Evolutionary conservation across 2,113 vertebrate genomes (phyloP).

Genomic region (Agapornis roseicollis): DNA sequence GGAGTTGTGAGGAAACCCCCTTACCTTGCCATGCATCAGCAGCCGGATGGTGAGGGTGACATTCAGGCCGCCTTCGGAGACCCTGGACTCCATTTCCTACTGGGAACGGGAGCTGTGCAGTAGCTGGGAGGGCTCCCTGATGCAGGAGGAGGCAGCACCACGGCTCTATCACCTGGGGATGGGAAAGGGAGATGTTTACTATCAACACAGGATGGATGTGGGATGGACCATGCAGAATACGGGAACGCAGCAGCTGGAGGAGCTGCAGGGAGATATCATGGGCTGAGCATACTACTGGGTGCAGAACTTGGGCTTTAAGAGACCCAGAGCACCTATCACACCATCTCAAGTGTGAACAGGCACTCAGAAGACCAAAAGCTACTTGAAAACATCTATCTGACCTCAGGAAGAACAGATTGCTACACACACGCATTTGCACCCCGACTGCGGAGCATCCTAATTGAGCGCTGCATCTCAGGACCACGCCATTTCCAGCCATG

Average conservation of each 20-base stretch:
- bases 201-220: not conserved
- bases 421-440: not conserved
- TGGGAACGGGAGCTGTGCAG: constrained; percentile 52
- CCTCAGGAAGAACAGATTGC: not conserved
- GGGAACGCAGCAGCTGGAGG: not conserved
- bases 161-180: constrained; percentile 77
- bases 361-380: not conserved
- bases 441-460: not conserved
- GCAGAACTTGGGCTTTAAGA: not conserved
- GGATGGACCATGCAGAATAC: not conserved
- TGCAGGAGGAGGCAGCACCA: constrained; percentile 76
- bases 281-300: accelerated
- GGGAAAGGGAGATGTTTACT: not conserved
- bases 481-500: not conserved
- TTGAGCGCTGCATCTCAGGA: not conserved
- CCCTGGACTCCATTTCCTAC: constrained; percentile 92
- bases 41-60: constrained; percentile 98
- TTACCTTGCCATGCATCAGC: constrained; percentile 98
- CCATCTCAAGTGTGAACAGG: not conserved
- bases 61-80: constrained; percentile 94
- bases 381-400: not conserved
- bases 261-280: not conserved
- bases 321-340: not conserved
- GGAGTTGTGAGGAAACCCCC: accelerated
- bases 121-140: constrained; percentile 60